phyloP scores from a whole-genome alignment of 2,113 vertebrate species.

The Phoxinus phoxinus region DNA sequence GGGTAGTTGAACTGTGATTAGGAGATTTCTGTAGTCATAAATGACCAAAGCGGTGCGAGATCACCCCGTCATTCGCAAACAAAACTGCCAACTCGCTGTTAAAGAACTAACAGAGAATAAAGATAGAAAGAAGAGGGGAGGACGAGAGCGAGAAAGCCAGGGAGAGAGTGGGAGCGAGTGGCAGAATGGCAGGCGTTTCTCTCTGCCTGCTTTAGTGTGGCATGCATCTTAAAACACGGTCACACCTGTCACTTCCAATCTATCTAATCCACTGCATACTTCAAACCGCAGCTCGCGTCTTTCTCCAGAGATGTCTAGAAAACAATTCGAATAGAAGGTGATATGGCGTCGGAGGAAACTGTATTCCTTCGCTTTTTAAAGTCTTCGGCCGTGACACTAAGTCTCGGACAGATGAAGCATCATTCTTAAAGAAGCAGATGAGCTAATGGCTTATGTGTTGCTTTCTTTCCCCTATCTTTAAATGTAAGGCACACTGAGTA shows the following conservation, averaged over 20 bases:
- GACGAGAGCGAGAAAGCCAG: constrained; percentile 57
- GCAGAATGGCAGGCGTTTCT: constrained; percentile 45
- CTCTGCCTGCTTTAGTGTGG: constrained; percentile 65
- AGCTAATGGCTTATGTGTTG: constrained; percentile 61
- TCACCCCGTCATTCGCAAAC: constrained; percentile 30
- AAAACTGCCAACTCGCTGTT: constrained; percentile 37
- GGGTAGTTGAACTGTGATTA: constrained; percentile 51
- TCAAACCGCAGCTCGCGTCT: constrained; percentile 75
- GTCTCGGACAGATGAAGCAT: constrained; percentile 65
- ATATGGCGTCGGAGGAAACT: constrained; percentile 44
- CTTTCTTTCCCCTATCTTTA: constrained; percentile 21
- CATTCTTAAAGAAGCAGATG: constrained; percentile 54
- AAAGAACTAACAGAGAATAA: constrained; percentile 27
- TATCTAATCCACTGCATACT: constrained; percentile 83
- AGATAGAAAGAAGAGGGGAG: constrained; percentile 36
- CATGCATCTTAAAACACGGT: constrained; percentile 80
- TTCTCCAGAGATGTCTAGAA: constrained; percentile 71
- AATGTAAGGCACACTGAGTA: constrained; percentile 64
- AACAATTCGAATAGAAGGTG: constrained; percentile 75
- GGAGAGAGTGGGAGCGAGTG: constrained; percentile 45
- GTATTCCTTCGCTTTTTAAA: constrained; percentile 53
- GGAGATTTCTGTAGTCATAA: constrained; percentile 43
- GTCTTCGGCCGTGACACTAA: constrained; percentile 70
- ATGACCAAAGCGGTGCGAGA: constrained; percentile 30
- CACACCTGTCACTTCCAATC: constrained; percentile 86